Conservation (phyloP, 2,797 vertebrate species). For the Fratercula arctica region DNA sequence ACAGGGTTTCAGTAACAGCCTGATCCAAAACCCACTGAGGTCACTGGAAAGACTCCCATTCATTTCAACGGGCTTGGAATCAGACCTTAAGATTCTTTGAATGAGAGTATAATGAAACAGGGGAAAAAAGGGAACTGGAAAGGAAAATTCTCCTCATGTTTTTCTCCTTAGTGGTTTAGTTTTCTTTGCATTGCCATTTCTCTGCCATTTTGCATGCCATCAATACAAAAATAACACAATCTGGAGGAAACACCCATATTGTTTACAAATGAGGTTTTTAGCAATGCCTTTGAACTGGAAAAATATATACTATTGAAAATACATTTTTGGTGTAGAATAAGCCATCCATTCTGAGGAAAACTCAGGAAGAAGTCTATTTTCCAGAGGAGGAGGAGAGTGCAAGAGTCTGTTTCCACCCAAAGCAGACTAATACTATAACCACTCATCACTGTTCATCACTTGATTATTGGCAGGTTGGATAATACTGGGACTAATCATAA, state of each 20-base stretch:
- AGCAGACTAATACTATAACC: not conserved
- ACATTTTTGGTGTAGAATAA: not conserved
- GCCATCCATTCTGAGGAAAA: not conserved
- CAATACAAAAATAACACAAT: not conserved
- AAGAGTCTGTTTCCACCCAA: not conserved
- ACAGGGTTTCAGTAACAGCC: not conserved
- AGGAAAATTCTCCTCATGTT: slow-evolving; percentile 22
- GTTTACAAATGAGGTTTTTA: not conserved
- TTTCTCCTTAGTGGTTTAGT: not conserved
- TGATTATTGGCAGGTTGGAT: not conserved
- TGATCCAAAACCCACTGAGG: slow-evolving; percentile 14
- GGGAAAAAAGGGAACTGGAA: not conserved
- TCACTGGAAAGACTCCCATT: slow-evolving; percentile 34
- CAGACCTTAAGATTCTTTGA: slow-evolving; percentile 15
- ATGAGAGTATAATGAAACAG: not conserved
- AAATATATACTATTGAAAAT: not conserved
- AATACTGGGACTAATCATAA: not conserved
- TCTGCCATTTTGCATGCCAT: slow-evolving; percentile 1
- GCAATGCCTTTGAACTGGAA: not conserved
- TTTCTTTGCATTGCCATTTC: slow-evolving; percentile 24
- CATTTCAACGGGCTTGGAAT: not conserved
- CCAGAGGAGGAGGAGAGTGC: not conserved
- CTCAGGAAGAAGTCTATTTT: not conserved
- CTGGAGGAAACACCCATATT: not conserved
- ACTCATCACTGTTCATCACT: not conserved